Conservation (phyloP, 2,888 invertebrate species). For the Platycnemis pennipes region DNA sequence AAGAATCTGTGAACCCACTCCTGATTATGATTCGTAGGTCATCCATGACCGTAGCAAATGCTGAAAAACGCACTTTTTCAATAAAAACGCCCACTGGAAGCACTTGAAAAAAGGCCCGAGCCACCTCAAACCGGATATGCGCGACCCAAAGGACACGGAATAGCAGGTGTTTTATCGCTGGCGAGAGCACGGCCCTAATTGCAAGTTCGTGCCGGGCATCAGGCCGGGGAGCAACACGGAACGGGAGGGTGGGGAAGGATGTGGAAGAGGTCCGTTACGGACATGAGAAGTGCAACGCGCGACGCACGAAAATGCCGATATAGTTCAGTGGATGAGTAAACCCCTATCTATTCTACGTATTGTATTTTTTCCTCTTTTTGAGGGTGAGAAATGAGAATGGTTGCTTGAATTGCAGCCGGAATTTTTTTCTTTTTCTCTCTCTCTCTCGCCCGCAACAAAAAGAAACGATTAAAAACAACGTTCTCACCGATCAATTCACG, state of each 20-base stretch:
- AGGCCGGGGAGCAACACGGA: not conserved
- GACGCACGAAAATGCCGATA: not conserved
- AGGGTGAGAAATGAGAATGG: not conserved
- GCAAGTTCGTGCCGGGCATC: not conserved
- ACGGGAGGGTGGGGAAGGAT: not conserved
- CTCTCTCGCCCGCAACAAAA: not conserved
- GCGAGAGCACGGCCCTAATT: not conserved
- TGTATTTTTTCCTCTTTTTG: not conserved
- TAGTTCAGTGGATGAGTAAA: not conserved
- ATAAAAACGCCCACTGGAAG: too few relatives aligned
- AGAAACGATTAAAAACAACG: not conserved
- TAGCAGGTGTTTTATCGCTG: conserved; percentile 10
- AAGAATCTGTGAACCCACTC: too few relatives aligned
- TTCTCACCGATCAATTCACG: conserved; percentile 12
- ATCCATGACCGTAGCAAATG: too few relatives aligned
- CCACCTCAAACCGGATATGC: not conserved
- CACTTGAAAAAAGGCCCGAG: too few relatives aligned
- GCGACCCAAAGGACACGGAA: not conserved
- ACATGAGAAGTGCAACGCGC: not conserved
- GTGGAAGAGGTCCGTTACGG: not conserved
- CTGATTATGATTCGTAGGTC: too few relatives aligned
- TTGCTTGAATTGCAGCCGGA: not conserved
- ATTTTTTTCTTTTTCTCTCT: not conserved
- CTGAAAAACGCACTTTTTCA: too few relatives aligned
- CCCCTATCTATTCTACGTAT: too few relatives aligned